These are phyloP conservation scores for Grammomys dolichurus DNA, from an alignment of 2,113 vertebrate genomes.

Conservation along the genomic window DNA sequence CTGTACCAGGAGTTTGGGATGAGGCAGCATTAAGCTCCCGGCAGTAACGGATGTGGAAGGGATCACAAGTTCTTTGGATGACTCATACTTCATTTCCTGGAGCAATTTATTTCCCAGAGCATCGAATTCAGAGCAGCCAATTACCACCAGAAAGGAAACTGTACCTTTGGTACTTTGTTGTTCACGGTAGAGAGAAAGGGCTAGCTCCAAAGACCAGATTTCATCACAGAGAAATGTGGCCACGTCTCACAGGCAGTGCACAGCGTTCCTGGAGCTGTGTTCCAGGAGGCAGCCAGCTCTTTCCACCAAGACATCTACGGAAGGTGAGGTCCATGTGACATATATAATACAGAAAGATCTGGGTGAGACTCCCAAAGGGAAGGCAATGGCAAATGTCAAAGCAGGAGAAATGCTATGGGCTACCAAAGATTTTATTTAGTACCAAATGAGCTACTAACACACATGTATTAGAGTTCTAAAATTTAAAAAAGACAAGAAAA, in stretches of 20 bases:
- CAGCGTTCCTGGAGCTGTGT: slow-evolving; percentile 19
- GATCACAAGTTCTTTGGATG: slow-evolving; percentile 25
- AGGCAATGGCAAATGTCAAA: slow-evolving; percentile 54
- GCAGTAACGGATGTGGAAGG: slow-evolving; percentile 61
- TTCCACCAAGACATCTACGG: slow-evolving; percentile 52
- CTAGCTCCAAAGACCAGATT: slow-evolving; percentile 12
- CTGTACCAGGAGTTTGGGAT: background rate
- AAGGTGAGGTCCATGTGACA: slow-evolving; percentile 37
- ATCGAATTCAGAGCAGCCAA: background rate
- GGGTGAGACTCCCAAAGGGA: background rate
- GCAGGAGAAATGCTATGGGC: background rate
- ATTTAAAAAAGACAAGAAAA: background rate
- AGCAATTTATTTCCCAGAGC: slow-evolving; percentile 45
- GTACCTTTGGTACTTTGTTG: background rate
- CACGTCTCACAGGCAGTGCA: slow-evolving; percentile 29
- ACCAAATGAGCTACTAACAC: background rate
- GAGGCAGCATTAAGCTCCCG: slow-evolving; percentile 47
- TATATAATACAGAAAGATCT: slow-evolving; percentile 25
- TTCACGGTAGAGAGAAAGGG: slow-evolving; percentile 13
- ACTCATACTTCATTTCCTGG: slow-evolving; percentile 36
- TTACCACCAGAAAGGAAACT: slow-evolving; percentile 51
- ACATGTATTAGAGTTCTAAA: slow-evolving; percentile 14
- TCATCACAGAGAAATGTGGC: slow-evolving; percentile 33
- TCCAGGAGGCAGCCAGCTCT: slow-evolving; percentile 30
- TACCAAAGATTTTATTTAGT: slow-evolving; percentile 47